phyloP scores from a whole-genome alignment of 2,797 vertebrate species.

The Falco berigora region DNA sequence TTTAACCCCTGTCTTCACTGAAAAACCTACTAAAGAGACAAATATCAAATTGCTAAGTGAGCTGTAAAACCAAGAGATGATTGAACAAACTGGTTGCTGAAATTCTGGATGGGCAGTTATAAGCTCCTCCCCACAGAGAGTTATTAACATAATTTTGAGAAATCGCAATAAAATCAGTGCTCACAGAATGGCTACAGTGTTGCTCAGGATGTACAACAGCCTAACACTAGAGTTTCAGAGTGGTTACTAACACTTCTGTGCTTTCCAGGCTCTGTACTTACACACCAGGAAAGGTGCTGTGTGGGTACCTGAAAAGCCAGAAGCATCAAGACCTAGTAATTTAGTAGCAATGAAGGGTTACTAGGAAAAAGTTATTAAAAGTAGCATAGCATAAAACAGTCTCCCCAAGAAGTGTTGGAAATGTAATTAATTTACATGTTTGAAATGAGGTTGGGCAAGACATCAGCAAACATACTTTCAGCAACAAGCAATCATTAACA shows the following conservation, averaged over 20 bases:
- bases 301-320: background rate
- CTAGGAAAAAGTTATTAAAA: background rate
- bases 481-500: background rate
- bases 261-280: background rate
- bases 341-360: background rate
- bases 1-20: background rate
- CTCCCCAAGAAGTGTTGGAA: background rate
- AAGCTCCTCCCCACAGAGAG: background rate
- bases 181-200: background rate
- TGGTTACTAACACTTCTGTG: background rate
- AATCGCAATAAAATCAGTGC: background rate
- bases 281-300: background rate
- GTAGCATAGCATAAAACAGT: background rate
- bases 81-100: background rate
- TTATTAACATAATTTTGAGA: background rate
- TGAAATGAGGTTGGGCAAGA: background rate
- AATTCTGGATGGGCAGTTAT: background rate
- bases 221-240: background rate
- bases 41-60: background rate
- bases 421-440: background rate
- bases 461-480: background rate
- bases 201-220: background rate
- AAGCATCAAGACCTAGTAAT: background rate
- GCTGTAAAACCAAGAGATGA: background rate
- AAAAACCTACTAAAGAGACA: background rate